Evolutionary conservation across 1,140 invertebrate genomes (phyloP), one percentile per base, ranked within the genome.

Genomic region (Drosophila asahinai): DNA sequence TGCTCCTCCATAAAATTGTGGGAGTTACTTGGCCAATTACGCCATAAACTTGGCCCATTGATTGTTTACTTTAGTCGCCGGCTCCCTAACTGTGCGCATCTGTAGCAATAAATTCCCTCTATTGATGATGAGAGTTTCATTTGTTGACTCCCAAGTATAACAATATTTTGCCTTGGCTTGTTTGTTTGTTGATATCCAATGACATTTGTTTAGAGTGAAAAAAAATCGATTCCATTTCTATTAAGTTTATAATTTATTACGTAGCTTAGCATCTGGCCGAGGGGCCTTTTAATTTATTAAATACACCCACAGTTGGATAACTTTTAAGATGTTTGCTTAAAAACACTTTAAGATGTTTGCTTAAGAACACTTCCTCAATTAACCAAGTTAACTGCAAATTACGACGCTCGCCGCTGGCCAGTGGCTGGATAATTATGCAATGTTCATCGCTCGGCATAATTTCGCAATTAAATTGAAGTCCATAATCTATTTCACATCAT

Each of bases 11-110:
- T 87, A 87, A 87, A 89, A 81, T 75, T 66, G 77, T 71, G 81
- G 72, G 66, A 89, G 67, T 87, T 86, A 77, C 72, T 83, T 80
- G 75, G 68, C 77, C 80, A 90, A 84, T 84, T 90, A 79, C 77
- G 49, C 57, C 80, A 87, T 71, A 64, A 80, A 68, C 33, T 42
- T 76, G 74, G 77, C 58, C 60, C 65, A 42, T 68, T 75, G 60
- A 68, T 62, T 79, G 72, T 72, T 73, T 73, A 61, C 47, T 22
- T 73, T 45, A 47, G 49, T 49, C 17, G 64, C 8, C 33, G 33
- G 33, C 33, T 68, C 33, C 43, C 43, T 30, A 47, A 22, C 52
- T 12, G 43, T 27, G 58, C 14, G 40, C 42, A 45, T 60, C 17
- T 57, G 12, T 36, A 51, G 67, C 67, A 25, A 71, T 71, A 67